A percentile compares a stretch with the other conserved stretches of the same genome.
phyloP scores from a whole-genome alignment of 2,888 invertebrate genomes.

The Ceriagrion tenellum region DNA sequence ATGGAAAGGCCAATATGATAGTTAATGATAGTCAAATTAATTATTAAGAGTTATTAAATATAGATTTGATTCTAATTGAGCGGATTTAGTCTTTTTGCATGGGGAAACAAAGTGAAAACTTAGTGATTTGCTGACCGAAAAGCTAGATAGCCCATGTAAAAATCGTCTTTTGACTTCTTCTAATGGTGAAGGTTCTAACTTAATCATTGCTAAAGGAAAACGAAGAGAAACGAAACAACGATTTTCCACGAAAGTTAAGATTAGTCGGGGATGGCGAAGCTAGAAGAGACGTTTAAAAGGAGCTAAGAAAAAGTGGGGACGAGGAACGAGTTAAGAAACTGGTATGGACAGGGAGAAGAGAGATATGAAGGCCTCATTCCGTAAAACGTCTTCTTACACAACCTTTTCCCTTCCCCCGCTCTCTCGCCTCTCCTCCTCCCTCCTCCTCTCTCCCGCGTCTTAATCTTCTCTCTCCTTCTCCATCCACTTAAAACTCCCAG shows the following conservation, averaged over 20 bases:
- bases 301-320: not conserved
- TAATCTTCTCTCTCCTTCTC: conserved; percentile 2
- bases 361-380: not conserved
- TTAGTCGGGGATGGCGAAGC: not conserved
- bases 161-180: too few relatives aligned
- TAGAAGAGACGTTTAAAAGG: not conserved
- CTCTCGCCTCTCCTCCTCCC: not conserved
- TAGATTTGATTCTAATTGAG: too few relatives aligned
- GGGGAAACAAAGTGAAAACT: too few relatives aligned
- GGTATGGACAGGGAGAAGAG: not conserved
- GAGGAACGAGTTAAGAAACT: not conserved
- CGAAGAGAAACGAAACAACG: not conserved
- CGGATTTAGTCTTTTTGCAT: too few relatives aligned
- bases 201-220: not conserved
- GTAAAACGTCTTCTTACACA: not conserved
- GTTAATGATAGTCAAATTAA: too few relatives aligned
- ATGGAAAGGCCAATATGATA: too few relatives aligned
- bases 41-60: too few relatives aligned
- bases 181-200: not conserved
- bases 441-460: not conserved
- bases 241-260: not conserved
- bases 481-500: not conserved
- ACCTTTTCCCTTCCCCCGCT: not conserved
- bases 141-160: too few relatives aligned
- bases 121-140: too few relatives aligned